Base-by-base conservation (phyloP, 2,113 vertebrate genomes). In the Raja brachyura region DNA sequence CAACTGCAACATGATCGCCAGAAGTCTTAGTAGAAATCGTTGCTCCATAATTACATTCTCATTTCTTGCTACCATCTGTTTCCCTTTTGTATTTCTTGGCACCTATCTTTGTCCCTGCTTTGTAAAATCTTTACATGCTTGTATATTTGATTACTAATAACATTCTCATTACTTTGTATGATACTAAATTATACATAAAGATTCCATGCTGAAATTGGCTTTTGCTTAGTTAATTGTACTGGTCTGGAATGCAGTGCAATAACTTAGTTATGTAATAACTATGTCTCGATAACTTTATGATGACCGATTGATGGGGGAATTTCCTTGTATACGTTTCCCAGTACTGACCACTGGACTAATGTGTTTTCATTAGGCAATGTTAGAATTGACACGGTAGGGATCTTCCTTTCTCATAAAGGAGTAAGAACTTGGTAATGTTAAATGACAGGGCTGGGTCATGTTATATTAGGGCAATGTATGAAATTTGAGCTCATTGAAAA, bases 401-500 rank as follows among this genome's bases (percentile, higher is more conserved):
- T 5, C 56, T 88, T 61, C n/a, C 83, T 31, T 63, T 61, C 13
- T 4, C 48, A 83, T 28, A 85, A 83, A 59, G 22, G 25, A 61
- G 25, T 22, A 28, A 73, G 4, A 20, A 5, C 1, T 22, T 73
- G 18, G 18, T 20, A 16, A 5, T 73, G n/a, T 33, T 77, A 77
- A 77, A 33, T 77, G 59, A n/a, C 25, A 88, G 31, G 33, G 22
- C 90, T 92, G 20, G 31, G 66, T 16, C 11, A 66, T 92, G 14
- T 48, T 92, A 73, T 31, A 33, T 20, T 54, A 9, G 39, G 7
- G 0, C 39, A 92, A 73, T 74, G 16, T 39, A 33, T 70, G n/a
- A 70, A 68, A 90, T 92, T 28, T 92, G 59, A 73, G 68, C 22
- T 73, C 28, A 74, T 92, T 54, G 33, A 92, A 28, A 92, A 54